A percentile compares a stretch with the other conserved stretches of the same genome.
These are phyloP conservation scores for Dolomedes plantarius DNA, from an alignment of 2,888 invertebrate genomes.

Conservation along the genomic window DNA sequence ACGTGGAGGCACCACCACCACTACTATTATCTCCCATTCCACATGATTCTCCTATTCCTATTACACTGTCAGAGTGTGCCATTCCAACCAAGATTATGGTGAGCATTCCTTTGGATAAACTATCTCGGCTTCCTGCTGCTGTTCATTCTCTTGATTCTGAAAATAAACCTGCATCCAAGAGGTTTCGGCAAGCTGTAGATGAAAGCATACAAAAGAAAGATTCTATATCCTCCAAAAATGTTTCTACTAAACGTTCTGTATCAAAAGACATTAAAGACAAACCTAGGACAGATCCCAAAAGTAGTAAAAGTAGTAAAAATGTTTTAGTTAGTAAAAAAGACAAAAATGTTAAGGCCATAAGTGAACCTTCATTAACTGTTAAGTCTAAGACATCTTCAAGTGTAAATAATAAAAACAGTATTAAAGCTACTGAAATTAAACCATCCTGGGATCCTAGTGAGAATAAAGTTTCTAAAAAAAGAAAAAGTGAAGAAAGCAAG, in stretches of 20 bases:
- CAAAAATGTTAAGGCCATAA: slow-evolving; percentile 21
- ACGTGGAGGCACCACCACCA: slow-evolving; percentile 32
- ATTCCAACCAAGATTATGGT: slow-evolving; percentile 62
- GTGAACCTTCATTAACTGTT: slow-evolving; percentile 13
- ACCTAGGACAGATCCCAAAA: slow-evolving; percentile 29
- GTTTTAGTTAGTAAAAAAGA: slow-evolving; percentile 22
- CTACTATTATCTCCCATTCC: slow-evolving; percentile 63
- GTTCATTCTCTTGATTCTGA: slow-evolving; percentile 17
- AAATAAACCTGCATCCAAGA: slow-evolving; percentile 5
- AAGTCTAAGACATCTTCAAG: slow-evolving; percentile 24
- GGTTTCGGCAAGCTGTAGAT: background rate
- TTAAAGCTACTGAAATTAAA: slow-evolving; percentile 35
- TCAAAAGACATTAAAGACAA: slow-evolving; percentile 55
- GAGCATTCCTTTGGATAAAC: slow-evolving; percentile 56
- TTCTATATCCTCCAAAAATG: slow-evolving; percentile 1
- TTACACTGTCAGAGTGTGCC: slow-evolving; percentile 33
- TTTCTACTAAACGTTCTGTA: slow-evolving; percentile 19
- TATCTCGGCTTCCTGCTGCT: slow-evolving; percentile 32
- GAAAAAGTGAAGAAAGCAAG: slow-evolving; percentile 51
- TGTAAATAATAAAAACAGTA: slow-evolving; percentile 39
- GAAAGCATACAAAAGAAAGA: slow-evolving; percentile 34
- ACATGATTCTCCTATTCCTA: slow-evolving; percentile 44
- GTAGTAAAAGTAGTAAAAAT: slow-evolving; percentile 29
- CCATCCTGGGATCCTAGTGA: slow-evolving; percentile 19
- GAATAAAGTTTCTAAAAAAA: slow-evolving; percentile 49